Base-by-base conservation (phyloP, 2,888 invertebrate genomes). In the Azorinus chamasolen region DNA sequence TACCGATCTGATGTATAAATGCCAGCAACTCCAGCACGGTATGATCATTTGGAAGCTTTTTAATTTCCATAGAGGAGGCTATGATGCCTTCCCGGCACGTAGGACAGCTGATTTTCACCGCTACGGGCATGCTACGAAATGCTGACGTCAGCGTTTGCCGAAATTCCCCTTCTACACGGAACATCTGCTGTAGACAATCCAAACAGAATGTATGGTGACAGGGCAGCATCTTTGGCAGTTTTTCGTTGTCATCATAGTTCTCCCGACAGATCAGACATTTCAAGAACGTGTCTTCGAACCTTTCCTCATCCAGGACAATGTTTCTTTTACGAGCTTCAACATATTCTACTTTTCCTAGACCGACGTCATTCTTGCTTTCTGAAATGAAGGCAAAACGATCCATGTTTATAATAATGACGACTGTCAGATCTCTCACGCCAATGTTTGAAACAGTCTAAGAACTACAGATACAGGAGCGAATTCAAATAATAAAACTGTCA, bases 151-250 rank as follows among this genome's bases (percentile, higher is more conserved):
- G 79, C 5, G 86, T 86, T 62, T 89, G 89, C 16, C 90, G 73
- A 65, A 87, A 89, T 66, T 90, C 90, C 2, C 90, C 89, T 70
- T 90, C 90, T 16, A 90, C 90, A 4, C 90, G 83, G 72, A 89
- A 90, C 89, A 91, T 90, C 81, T 92, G 90, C 70, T 88, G 85
- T 14, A 93, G 86, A 55, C 93, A 93, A 45, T 91, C 90, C 66
- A 92, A 83, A 75, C 93, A 93, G 84, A 93, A 92, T 1, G 93
- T 92, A 83, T 93, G 93, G 62, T 93, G 93, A 69, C 93, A 93
- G 18, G 91, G 91, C 18, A 93, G 83, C 87, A 92, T 91, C 80
- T 92, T 92, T 27, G 93, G 93, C 45, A 90, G 79, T 74, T 92
- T 91, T 73, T 91, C 91, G 39, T 84, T 83, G 74, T 91, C 90